Percentiles rank a stretch among this genome's conserved stretches.
phyloP scores from a whole-genome alignment of 53 echinoderm and acorn worm genomes.

The Antedon mediterranea region DNA sequence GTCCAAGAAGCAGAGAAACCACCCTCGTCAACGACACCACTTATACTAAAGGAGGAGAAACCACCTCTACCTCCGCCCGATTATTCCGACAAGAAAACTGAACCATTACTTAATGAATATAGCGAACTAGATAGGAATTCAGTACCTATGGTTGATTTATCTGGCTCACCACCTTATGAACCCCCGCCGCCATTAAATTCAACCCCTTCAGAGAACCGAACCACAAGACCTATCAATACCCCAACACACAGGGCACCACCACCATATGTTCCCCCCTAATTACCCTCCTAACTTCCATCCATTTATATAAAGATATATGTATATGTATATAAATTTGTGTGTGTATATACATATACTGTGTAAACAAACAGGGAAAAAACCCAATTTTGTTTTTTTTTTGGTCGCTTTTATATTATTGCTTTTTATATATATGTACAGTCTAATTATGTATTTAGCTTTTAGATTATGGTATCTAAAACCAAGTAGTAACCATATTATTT shows the following conservation, averaged over 20 bases:
- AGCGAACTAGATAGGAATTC: conserved; percentile 51
- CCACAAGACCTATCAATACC: conserved; percentile 56
- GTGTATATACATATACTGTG: no score
- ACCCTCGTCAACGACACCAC: conserved; percentile 62
- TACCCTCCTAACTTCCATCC: conserved; percentile 7
- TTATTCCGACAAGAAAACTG: conserved; percentile 59
- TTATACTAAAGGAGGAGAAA: conserved; percentile 89
- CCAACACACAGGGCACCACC: conserved; percentile 87
- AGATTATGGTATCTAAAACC: background rate
- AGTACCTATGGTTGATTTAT: conserved; percentile 81
- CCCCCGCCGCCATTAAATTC: conserved; percentile 79
- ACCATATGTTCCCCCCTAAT: conserved; percentile 64
- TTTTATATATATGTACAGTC: background rate
- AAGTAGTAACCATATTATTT: background rate
- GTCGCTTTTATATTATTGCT: background rate
- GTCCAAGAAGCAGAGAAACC: conserved; percentile 85
- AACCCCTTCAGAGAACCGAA: conserved; percentile 76
- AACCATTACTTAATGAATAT: conserved; percentile 57
- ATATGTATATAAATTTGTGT: no score
- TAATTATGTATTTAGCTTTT: background rate
- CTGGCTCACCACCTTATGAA: conserved; percentile 76
- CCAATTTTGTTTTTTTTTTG: background rate
- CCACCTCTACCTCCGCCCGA: conserved; percentile 96
- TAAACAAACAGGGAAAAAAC: background rate
- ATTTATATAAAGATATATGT: no score